phyloP scores from a whole-genome alignment of 2,797 vertebrate genomes.

The Acrossocheilus wenchowensis region DNA sequence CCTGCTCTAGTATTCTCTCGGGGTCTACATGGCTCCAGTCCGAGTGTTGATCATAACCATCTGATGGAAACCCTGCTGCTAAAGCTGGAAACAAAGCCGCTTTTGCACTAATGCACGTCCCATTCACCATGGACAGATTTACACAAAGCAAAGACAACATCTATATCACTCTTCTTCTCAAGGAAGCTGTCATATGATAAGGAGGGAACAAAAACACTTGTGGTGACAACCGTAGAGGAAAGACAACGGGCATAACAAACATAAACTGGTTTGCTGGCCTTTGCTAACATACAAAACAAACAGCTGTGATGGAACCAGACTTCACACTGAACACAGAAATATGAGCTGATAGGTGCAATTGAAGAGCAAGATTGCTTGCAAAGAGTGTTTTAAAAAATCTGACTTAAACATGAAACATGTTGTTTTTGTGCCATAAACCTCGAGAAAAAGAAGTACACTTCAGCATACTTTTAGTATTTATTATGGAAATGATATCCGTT shows the following conservation, averaged over 20 bases:
- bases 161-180: neutral
- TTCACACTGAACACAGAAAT: constrained; percentile 24
- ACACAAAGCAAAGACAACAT: constrained; percentile 16
- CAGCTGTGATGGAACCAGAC: neutral
- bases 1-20: constrained; percentile 50
- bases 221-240: neutral
- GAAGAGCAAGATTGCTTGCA: constrained; percentile 6
- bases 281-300: constrained; percentile 17
- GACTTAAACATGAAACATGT: neutral
- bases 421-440: neutral
- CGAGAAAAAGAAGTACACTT: neutral
- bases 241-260: constrained; percentile 14
- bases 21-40: constrained; percentile 70
- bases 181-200: neutral
- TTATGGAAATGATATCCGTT: neutral
- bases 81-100: constrained; percentile 56
- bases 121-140: neutral
- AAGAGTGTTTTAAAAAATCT: neutral
- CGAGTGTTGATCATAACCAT: constrained; percentile 67
- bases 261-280: constrained; percentile 51
- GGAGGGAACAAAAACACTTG: constrained; percentile 1
- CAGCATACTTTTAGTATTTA: neutral
- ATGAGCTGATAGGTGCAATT: constrained; percentile 24
- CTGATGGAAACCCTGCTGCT: constrained; percentile 42
- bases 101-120: constrained; percentile 40